These are phyloP conservation scores for Charina bottae DNA, from an alignment of 2,113 vertebrate species.

Conservation along the genomic window DNA sequence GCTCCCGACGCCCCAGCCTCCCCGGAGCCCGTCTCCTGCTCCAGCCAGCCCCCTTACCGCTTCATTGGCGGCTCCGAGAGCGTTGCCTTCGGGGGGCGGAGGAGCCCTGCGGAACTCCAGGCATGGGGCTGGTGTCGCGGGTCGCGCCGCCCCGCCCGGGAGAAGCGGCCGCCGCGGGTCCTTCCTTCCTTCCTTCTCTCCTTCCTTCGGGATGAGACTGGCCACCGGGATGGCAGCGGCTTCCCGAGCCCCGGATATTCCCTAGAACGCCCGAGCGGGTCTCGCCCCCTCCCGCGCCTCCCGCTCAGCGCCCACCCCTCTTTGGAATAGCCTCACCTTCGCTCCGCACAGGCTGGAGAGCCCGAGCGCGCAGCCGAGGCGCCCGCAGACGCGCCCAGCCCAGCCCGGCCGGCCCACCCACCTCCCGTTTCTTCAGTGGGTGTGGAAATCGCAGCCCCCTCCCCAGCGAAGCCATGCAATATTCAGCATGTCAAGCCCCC, in stretches of 20 bases:
- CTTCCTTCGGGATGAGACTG: background rate
- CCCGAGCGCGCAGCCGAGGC: constrained; percentile 73
- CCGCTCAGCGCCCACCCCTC: constrained; percentile 57
- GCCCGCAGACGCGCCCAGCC: constrained; percentile 75
- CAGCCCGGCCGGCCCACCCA: constrained; percentile 81
- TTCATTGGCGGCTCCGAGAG: background rate
- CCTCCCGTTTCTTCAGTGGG: background rate
- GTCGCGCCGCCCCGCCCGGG: background rate
- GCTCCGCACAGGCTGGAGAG: constrained; percentile 28
- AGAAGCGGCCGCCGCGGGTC: too few species aligned
- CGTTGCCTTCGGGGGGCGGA: background rate
- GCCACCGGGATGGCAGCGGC: background rate
- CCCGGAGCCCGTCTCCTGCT: constrained; percentile 40
- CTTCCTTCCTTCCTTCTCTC: background rate
- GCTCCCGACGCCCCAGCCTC: background rate
- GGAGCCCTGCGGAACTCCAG: background rate
- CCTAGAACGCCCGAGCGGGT: constrained; percentile 23
- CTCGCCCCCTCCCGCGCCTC: constrained; percentile 51
- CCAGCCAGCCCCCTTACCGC: background rate
- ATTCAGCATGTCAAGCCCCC: constrained; percentile 23
- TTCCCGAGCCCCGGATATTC: constrained; percentile 28
- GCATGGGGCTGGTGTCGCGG: background rate
- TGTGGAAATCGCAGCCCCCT: background rate
- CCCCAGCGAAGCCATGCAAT: constrained; percentile 19
- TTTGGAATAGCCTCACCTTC: constrained; percentile 5